These are phyloP conservation scores for Palythoa caribaeorum DNA, from an alignment of 92 coral and sea anemone species.

Conservation along the genomic window DNA sequence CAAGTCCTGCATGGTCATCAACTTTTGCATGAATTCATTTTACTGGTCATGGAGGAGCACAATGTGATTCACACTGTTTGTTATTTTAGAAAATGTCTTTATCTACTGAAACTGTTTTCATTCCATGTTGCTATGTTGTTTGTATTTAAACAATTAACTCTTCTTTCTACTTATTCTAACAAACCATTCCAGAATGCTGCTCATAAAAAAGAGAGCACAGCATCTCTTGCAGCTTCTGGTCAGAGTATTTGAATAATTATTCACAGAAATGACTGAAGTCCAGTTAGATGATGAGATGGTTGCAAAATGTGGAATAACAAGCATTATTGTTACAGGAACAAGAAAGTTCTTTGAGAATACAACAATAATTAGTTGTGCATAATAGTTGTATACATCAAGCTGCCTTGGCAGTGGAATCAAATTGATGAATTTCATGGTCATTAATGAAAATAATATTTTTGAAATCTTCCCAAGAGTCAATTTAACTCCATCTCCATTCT, in stretches of 20 bases:
- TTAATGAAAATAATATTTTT: constrained; percentile 33
- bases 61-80: too few relatives aligned
- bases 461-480: constrained; percentile 39
- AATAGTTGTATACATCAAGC: constrained; percentile 26
- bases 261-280: not conserved
- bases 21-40: too few relatives aligned
- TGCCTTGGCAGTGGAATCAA: constrained; percentile 40
- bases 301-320: constrained; percentile 19
- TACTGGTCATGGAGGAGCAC: too few relatives aligned
- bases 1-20: too few relatives aligned
- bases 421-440: constrained; percentile 8
- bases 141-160: too few relatives aligned
- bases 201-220: not conserved
- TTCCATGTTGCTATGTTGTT: too few relatives aligned
- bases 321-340: constrained; percentile 14
- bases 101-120: too few relatives aligned
- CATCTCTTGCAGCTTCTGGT: constrained; percentile 27
- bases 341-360: constrained; percentile 26
- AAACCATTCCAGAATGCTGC: constrained; percentile 1
- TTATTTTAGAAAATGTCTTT: too few relatives aligned
- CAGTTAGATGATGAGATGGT: not conserved
- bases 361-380: not conserved
- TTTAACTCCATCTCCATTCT: not conserved
- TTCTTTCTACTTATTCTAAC: not conserved
- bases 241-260: not conserved